Percentiles rank a stretch among this genome's conserved stretches.
phyloP scores from a whole-genome alignment of 1,140 invertebrate genomes.

The Atopsyche davidsoni region DNA sequence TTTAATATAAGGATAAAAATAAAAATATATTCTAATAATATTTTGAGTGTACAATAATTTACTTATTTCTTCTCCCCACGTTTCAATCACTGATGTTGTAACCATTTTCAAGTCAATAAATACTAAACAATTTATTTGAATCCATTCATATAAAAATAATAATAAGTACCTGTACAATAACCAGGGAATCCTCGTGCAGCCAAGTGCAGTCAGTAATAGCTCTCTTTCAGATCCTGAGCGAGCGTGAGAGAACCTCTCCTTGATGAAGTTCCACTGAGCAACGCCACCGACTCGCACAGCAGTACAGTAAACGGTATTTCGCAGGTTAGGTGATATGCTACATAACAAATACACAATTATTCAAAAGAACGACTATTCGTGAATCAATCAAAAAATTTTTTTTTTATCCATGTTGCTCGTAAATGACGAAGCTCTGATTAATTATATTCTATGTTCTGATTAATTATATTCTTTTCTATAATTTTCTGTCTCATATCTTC shows the following conservation, averaged over 20 bases:
- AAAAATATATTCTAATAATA: slow-evolving; percentile 2
- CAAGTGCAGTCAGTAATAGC: slow-evolving; percentile 65
- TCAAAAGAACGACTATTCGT: slow-evolving; percentile 2
- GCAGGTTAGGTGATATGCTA: slow-evolving; percentile 76
- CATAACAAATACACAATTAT: slow-evolving; percentile 22
- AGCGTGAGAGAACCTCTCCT: slow-evolving; percentile 64
- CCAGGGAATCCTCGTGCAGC: slow-evolving; percentile 72
- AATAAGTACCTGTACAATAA: slow-evolving; percentile 64
- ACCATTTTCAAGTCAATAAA: no score
- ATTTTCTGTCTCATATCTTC: no score
- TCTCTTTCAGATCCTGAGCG: slow-evolving; percentile 73
- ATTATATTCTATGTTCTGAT: no score
- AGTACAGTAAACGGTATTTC: slow-evolving; percentile 75
- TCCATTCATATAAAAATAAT: no score
- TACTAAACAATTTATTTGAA: no score
- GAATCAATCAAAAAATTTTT: not conserved
- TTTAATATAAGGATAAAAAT: no score
- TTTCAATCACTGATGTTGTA: no score
- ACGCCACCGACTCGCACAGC: slow-evolving; percentile 73
- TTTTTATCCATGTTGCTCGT: not conserved
- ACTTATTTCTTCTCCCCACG: no score
- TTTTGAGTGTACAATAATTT: no score
- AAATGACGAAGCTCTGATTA: not conserved
- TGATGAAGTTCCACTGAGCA: slow-evolving; percentile 80
- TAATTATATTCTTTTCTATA: no score